phyloP scores from a whole-genome alignment of 2,797 vertebrate species.

The Liasis olivaceus region DNA sequence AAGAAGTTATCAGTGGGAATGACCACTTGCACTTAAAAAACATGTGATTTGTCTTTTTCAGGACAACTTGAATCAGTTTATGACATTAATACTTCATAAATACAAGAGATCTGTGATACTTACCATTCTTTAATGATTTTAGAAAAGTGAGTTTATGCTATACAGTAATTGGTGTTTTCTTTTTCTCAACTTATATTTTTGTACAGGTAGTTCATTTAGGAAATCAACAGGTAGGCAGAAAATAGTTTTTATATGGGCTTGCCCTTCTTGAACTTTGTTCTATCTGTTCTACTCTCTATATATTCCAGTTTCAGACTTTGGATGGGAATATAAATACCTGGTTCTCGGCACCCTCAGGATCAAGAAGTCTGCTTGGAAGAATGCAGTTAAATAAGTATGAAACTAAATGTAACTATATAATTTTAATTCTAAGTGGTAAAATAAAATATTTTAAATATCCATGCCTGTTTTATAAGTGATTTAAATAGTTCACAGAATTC shows the following conservation, averaged over 20 bases:
- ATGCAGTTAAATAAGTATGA: background rate
- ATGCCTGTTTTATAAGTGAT: constrained; percentile 25
- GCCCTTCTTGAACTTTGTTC: background rate
- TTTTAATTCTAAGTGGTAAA: constrained; percentile 23
- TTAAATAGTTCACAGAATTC: constrained; percentile 18
- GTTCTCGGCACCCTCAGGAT: background rate
- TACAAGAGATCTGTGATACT: too few species aligned
- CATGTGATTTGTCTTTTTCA: too few species aligned
- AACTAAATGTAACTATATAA: background rate
- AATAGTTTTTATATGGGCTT: background rate
- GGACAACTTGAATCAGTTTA: too few species aligned
- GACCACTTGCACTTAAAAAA: too few species aligned
- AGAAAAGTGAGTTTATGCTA: background rate
- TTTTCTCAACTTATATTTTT: background rate
- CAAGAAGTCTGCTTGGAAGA: background rate
- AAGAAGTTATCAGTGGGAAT: too few species aligned
- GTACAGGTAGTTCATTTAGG: background rate
- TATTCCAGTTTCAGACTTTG: background rate
- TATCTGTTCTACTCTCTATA: background rate
- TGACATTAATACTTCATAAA: too few species aligned
- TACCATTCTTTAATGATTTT: too few species aligned
- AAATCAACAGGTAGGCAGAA: background rate
- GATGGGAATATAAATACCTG: background rate
- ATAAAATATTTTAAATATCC: constrained; percentile 1
- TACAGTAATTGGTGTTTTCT: background rate